Base-by-base conservation (phyloP, 1,140 invertebrate genomes). In the Phymorhynchus buccinoides region DNA sequence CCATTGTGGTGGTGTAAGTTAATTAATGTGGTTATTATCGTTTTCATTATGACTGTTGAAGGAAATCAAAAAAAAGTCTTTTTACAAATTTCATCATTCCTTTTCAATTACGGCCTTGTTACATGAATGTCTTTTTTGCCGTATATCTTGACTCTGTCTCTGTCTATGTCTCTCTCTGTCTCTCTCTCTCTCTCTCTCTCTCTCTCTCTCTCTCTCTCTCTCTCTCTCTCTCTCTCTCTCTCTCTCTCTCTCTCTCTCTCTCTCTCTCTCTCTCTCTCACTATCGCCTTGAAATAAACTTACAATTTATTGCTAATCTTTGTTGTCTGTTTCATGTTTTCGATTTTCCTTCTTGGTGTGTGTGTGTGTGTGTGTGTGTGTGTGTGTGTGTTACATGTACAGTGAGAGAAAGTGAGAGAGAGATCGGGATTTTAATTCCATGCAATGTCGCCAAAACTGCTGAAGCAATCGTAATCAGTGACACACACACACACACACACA, bases 201-300 rank as follows among this genome's bases (percentile, higher is more conserved):
- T 75, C 7, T 37, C 71, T 44, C n/a, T 48, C 41, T 12, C 14
- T 37, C 16, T 80, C 79, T 80, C 30, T 48, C 32, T 79, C 79
- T 56, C 44, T 18, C 7, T 48, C 44, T 48, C 44, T 48, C 7
- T 9, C 44, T 48, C 44, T 48, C 44, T 48, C 44, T 82, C 30
- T 68, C 30, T 82, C 16, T 44, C 27, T 32, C 41, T 66, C 7
- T 71, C n/a, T 37, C 37, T 71, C 62, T 83, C 62, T 83, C 37
- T 66, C 42, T 81, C 48, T 62, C 14, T 62, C 7, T 39, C 52
- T 66, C 37, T 39, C 35, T 71, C 35, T 39, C 39, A 83, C 71
- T 83, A 68, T 71, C 81, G 81, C 81, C 81, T 83, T 83, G 81
- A 83, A 81, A 75, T 79, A 66, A 79, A 79, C 73, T 68, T 66